Conservation (phyloP, 2,113 vertebrate genomes). For the Nanger granti region DNA sequence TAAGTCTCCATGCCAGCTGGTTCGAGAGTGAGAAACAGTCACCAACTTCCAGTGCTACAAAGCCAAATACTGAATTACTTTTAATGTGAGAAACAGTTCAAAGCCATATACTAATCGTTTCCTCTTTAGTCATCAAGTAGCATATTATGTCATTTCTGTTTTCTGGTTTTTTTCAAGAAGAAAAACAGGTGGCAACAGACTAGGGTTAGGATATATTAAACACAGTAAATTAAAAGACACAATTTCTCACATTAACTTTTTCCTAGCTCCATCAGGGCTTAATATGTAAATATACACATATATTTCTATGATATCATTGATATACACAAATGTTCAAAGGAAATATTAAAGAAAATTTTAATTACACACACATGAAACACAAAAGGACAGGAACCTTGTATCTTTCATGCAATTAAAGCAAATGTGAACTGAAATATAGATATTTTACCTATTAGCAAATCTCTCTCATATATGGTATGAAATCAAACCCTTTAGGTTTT, state of each 20-base stretch:
- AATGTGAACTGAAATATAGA: neutral
- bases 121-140: constrained; percentile 43
- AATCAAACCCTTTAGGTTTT: constrained; percentile 24
- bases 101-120: neutral
- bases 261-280: constrained; percentile 46
- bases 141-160: neutral
- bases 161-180: constrained; percentile 41
- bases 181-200: constrained; percentile 26
- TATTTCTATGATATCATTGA: constrained; percentile 57
- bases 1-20: neutral
- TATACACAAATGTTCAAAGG: constrained; percentile 32
- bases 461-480: neutral
- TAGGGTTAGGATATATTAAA: constrained; percentile 58
- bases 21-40: neutral
- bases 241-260: constrained; percentile 41
- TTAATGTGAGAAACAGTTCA: neutral
- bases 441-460: neutral
- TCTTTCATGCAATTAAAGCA: neutral
- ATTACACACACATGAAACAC: neutral
- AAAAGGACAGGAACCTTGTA: neutral
- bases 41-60: neutral
- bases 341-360: constrained; percentile 19
- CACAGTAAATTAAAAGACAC: constrained; percentile 52
- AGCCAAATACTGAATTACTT: neutral
- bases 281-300: constrained; percentile 60